Base-by-base conservation (phyloP, 2,797 vertebrate species). In the Mastacembelus armatus region DNA sequence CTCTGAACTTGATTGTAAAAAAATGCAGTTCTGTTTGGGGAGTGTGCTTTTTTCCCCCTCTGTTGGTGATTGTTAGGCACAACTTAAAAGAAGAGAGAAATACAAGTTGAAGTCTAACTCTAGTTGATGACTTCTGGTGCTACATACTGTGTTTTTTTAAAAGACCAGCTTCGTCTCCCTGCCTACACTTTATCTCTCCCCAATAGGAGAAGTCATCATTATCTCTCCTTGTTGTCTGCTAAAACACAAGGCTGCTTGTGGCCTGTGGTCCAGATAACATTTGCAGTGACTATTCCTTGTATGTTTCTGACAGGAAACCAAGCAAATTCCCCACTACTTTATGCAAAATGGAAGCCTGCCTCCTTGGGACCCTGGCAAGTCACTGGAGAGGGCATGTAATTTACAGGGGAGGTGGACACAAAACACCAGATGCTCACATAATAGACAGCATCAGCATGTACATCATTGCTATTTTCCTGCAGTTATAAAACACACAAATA, bases 21-120 rank as follows among this genome's bases (percentile, higher is more conserved):
- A 65, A 71, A 62, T 57, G n/a, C 45, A 64, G 69, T 59, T 76
- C 48, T 72, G 78, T 47, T 78, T 60, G 56, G 57, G 40, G 30
- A 62, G 40, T 47, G 38, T 50, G 42, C 38, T n/a, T 24, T 42
- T 26, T 42, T 22, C 24, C 32, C 26, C 57, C 49, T 33, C 19
- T 38, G 61, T 64, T 44, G 21, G 36, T 81, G 72, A 85, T 83
- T 87, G 59, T 77, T 47, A 59, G 74, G 68, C 69, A 66, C 58
- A 66, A 26, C 62, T 51, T 64, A 21, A 84, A 85, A 78, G 61
- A 43, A 65, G 71, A 54, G 56, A 77, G 52, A 72, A 74, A 82
- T 45, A 71, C 70, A 64, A 66, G 61, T 26, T 84, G 80, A 89
- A 82, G 77, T 83, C 80, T 77, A 80, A 75, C 81, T 84, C 52